A percentile compares a stretch with the other conserved stretches of the same genome.
Conservation (phyloP, 1,140 invertebrate species). For the Camponotus vicinus region DNA sequence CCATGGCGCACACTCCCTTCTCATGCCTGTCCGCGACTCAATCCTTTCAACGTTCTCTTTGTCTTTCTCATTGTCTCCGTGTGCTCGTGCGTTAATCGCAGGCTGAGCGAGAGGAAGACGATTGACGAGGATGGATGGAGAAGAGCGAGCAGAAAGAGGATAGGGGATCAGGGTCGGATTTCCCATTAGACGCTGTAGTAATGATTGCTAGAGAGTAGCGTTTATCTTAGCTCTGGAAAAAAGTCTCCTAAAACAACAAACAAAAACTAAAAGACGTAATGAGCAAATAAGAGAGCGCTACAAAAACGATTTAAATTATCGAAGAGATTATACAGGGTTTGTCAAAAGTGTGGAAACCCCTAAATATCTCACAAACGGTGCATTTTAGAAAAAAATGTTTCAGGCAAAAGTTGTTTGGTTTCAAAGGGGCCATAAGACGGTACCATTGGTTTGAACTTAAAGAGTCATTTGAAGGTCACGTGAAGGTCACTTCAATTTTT, state of each 20-base stretch:
- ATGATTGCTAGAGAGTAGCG: neutral
- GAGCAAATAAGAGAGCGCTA: neutral
- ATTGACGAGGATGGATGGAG: slow-evolving; percentile 21
- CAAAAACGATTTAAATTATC: neutral
- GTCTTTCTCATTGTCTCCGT: slow-evolving; percentile 51
- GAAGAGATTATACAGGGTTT: no score
- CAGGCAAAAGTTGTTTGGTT: no score
- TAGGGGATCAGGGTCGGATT: slow-evolving; percentile 32
- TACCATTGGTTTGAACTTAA: no score
- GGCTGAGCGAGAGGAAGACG: neutral
- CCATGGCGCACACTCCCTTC: slow-evolving; percentile 17
- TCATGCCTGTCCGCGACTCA: slow-evolving; percentile 20
- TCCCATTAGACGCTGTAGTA: slow-evolving; percentile 2
- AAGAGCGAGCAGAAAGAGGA: slow-evolving; percentile 28
- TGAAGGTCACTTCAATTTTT: no score
- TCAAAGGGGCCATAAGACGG: no score
- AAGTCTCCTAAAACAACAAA: slow-evolving; percentile 5
- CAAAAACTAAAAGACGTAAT: neutral
- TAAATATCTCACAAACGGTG: no score
- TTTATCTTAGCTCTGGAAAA: neutral
- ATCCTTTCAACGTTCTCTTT: slow-evolving; percentile 45
- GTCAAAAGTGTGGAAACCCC: no score
- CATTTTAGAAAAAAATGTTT: no score
- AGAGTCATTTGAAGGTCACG: no score
- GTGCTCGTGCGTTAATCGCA: slow-evolving; percentile 50